Conservation (phyloP, 2,797 vertebrate genomes). For the Poecilia wingei region DNA sequence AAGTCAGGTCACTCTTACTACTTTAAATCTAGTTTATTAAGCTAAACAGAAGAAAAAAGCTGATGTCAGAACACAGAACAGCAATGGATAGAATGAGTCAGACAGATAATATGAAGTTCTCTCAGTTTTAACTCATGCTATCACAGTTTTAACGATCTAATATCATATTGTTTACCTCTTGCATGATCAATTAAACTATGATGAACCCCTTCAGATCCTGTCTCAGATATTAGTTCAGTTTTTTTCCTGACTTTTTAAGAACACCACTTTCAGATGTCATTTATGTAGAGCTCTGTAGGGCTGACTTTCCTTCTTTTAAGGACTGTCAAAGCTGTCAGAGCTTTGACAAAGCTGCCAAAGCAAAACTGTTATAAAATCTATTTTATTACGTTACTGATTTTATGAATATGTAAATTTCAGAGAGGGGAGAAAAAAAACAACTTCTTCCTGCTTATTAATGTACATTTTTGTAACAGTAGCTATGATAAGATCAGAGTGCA, state of each 20-base stretch:
- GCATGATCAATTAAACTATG: background rate
- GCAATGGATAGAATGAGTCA: background rate
- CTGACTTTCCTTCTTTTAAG: background rate
- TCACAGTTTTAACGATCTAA: background rate
- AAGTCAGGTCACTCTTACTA: background rate
- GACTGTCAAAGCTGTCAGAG: background rate
- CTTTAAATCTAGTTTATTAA: background rate
- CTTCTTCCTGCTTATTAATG: background rate
- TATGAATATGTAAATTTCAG: background rate
- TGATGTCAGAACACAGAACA: background rate
- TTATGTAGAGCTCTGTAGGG: background rate
- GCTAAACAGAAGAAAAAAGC: background rate
- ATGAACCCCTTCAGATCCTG: background rate
- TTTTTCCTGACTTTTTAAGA: background rate
- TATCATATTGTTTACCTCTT: background rate
- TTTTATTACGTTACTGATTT: background rate
- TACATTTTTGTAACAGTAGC: slow-evolving; percentile 8
- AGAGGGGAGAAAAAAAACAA: too few relatives aligned
- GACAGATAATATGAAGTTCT: background rate
- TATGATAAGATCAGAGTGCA: slow-evolving; percentile 18
- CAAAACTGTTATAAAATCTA: background rate
- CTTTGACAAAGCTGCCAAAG: background rate
- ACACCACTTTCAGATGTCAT: background rate
- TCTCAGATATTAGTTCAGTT: background rate
- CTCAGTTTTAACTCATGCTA: background rate